Base-by-base conservation (phyloP, 2,888 invertebrate species). In the Galeruca laticollis region DNA sequence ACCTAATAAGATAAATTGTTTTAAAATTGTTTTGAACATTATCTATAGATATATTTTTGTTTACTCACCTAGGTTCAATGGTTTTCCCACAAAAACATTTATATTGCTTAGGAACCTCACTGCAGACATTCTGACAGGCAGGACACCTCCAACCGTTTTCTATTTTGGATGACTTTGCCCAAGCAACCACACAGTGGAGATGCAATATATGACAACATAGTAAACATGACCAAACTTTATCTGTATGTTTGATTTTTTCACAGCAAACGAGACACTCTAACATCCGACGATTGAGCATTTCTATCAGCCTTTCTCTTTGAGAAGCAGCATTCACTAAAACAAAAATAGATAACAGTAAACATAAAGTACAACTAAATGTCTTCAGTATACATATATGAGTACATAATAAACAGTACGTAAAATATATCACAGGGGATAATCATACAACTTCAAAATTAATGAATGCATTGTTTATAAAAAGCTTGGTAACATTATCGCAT, bases 201-300 rank as follows among this genome's bases (percentile, higher is more conserved):
- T 99, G 99, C 73, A 98, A 89, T 65, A 98, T 93, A 84, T 98
- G 96, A 86, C 92, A 97, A 82, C 99, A 99, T 79, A 94, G 94
- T 73, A 87, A 85, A 83, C 99, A 99, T 2, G 93, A 94, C 98
- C 99, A 99, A 37, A 96, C 91, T 4, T 92, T 88, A 79, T 96
- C 93, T 35, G 88, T 89, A 74, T 93, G 92, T 73, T 92, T 91
- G 43, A 99, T 92, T 60, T 90, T 88, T 77, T 97, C 97, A 81
- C 95, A 98, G 83, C 99, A 99, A 15, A 99, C 96, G 79, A 98
- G 89, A 84, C 99, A 99, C 84, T 99, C 99, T 70, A 97, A 88
- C 0, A 90, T 90, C 0, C 94, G 93, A 70, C 90, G 90, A 74
- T 92, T 91, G 60, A 99, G 87, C 84, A 96, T 95, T 57, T 96